phyloP scores from a whole-genome alignment of 2,888 invertebrate species.

The Hyppa rectilinea region DNA sequence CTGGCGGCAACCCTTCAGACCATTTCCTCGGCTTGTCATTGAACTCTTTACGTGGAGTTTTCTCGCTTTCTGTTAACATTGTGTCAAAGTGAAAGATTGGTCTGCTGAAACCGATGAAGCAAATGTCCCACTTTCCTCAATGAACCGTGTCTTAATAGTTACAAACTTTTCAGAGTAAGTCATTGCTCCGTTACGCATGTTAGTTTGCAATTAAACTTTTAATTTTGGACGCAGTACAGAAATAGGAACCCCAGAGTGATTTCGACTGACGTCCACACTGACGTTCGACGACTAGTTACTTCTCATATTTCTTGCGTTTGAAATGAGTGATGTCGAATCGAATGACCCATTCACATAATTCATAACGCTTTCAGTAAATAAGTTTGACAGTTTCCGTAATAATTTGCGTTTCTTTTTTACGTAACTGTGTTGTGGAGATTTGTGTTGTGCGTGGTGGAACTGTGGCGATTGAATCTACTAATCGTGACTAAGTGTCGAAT shows the following conservation, averaged over 20 bases:
- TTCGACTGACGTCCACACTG: constrained; percentile 41
- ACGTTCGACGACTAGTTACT: constrained; percentile 26
- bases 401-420: constrained; percentile 77
- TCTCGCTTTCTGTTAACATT: constrained; percentile 70
- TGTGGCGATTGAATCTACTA: constrained; percentile 56
- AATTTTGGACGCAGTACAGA: constrained; percentile 21
- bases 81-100: constrained; percentile 50
- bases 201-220: constrained; percentile 47
- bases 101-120: constrained; percentile 51
- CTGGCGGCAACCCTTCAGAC: constrained; percentile 68
- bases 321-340: constrained; percentile 63
- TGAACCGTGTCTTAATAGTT: constrained; percentile 52
- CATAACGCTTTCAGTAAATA: constrained; percentile 68
- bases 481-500: constrained; percentile 75
- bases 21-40: constrained; percentile 74
- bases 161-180: constrained; percentile 47
- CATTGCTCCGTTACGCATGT: constrained; percentile 54
- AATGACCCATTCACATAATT: constrained; percentile 66
- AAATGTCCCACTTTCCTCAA: constrained; percentile 43
- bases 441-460: constrained; percentile 58
- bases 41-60: constrained; percentile 72
- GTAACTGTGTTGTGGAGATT: constrained; percentile 69
- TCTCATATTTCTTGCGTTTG: constrained; percentile 13
- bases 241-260: constrained; percentile 29
- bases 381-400: constrained; percentile 74